These are phyloP conservation scores for Mus spicilegus DNA, from an alignment of 2,113 vertebrate species.

Conservation along the genomic window DNA sequence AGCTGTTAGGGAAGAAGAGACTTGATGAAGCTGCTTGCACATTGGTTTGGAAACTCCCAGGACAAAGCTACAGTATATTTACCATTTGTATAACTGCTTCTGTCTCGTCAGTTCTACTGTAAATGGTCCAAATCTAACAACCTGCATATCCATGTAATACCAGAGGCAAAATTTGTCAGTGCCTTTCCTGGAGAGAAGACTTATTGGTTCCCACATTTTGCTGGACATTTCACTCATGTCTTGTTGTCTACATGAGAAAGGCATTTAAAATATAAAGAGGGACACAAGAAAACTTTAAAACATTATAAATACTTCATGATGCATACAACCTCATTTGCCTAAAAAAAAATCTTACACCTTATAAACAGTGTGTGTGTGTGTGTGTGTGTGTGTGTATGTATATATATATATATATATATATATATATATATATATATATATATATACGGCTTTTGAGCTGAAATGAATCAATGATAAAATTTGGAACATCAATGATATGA, in stretches of 20 bases:
- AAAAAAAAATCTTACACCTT: background rate
- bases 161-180: background rate
- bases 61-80: background rate
- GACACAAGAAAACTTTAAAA: background rate
- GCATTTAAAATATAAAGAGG: background rate
- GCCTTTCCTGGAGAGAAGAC: rapidly evolving
- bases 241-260: background rate
- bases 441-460: background rate
- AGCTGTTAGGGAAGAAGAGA: background rate
- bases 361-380: background rate
- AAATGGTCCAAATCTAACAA: background rate
- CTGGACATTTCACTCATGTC: background rate
- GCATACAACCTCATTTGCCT: background rate
- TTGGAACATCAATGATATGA: background rate
- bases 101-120: background rate
- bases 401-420: background rate
- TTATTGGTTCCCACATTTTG: background rate
- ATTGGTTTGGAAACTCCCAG: background rate
- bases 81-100: no score
- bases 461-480: background rate
- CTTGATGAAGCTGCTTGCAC: background rate
- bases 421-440: background rate
- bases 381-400: background rate
- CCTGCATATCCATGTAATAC: background rate
- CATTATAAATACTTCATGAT: background rate